phyloP scores from a whole-genome alignment of 2,113 vertebrate species.

The Rafetus swinhoei region DNA sequence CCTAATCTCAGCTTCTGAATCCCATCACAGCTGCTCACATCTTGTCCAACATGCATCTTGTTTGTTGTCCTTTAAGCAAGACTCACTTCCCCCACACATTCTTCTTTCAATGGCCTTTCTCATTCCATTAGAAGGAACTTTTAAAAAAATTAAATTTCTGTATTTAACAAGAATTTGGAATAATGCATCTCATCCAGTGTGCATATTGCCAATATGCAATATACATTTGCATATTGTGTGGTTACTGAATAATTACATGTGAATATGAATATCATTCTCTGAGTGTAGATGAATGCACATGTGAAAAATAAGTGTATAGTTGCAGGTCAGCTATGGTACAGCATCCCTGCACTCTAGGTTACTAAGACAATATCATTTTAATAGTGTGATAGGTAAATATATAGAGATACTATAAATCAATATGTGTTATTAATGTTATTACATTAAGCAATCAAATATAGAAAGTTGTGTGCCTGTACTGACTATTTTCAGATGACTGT shows the following conservation, averaged over 20 bases:
- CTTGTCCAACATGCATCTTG: not conserved
- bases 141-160: not conserved
- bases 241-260: not conserved
- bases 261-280: not conserved
- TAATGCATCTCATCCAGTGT: not conserved
- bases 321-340: not conserved
- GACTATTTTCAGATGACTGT: not conserved
- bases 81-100: not conserved
- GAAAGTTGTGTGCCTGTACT: not conserved
- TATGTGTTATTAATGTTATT: slow-evolving; percentile 1
- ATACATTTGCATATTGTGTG: not conserved
- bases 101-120: not conserved
- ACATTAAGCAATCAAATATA: slow-evolving; percentile 11
- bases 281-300: not conserved
- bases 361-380: not conserved
- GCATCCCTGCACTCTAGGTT: not conserved
- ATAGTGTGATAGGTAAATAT: not conserved
- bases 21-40: not conserved
- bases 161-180: not conserved
- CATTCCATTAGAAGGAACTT: not conserved
- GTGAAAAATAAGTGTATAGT: not conserved
- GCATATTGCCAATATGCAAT: not conserved
- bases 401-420: not conserved
- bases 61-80: not conserved
- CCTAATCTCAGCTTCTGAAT: not conserved